phyloP scores from a whole-genome alignment of 2,888 invertebrate genomes.

The Pristionchus arcanus region DNA sequence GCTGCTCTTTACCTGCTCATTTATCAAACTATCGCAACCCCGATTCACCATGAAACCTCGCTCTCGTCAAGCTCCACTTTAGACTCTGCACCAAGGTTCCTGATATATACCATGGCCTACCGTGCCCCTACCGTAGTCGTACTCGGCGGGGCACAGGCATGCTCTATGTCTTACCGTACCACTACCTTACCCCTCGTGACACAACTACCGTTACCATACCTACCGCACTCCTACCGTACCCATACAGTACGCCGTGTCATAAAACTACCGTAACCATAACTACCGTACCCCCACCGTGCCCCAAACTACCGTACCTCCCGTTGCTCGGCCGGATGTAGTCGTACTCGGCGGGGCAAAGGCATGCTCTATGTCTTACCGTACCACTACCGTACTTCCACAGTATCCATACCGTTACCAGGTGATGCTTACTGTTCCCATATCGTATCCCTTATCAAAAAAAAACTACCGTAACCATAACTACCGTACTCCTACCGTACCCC shows the following conservation, averaged over 20 bases:
- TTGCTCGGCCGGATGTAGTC: constrained; percentile 74
- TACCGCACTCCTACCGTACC: not conserved
- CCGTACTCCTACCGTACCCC: not conserved
- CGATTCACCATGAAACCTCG: too few species aligned
- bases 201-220: too few species aligned
- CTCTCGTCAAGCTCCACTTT: too few species aligned
- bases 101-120: not conserved
- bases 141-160: constrained; percentile 75
- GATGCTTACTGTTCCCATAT: too few species aligned
- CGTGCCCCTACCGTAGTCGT: constrained; percentile 64
- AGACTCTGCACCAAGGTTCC: too few species aligned
- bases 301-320: constrained; percentile 64
- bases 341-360: constrained; percentile 75
- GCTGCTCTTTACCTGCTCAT: too few species aligned
- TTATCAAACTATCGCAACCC: too few species aligned
- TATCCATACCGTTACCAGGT: too few species aligned
- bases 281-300: not conserved
- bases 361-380: constrained; percentile 36
- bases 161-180: too few species aligned
- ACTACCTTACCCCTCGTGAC: too few species aligned
- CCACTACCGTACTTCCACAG: too few species aligned
- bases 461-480: not conserved
- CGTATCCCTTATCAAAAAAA: not conserved
- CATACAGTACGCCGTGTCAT: not conserved
- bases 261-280: not conserved